phyloP scores from a whole-genome alignment of 2,888 invertebrate species.

The Apomyelois bistriatella region DNA sequence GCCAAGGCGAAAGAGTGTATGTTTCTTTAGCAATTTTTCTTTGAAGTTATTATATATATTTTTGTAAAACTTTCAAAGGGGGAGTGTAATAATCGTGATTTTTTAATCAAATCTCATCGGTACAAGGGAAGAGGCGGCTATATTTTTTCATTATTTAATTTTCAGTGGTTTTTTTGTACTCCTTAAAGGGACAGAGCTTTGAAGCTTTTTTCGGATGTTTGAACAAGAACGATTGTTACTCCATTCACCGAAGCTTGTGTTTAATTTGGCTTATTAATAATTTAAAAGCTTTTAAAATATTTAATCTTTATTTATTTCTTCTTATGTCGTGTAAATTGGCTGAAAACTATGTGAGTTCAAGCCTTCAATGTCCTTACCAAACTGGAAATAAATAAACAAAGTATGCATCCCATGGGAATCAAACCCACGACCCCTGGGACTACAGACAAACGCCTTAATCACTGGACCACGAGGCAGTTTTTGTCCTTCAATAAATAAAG shows the following conservation, averaged over 20 bases:
- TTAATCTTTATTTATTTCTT: neutral
- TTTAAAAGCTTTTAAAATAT: slow-evolving; percentile 14
- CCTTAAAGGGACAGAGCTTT: slow-evolving; percentile 72
- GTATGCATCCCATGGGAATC: no score
- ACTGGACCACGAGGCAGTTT: no score
- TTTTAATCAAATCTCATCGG: slow-evolving; percentile 81
- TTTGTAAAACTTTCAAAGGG: slow-evolving; percentile 59
- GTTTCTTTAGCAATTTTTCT: slow-evolving; percentile 20
- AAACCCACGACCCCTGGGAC: no score
- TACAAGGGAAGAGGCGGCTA: slow-evolving; percentile 76
- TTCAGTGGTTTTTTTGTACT: slow-evolving; percentile 68
- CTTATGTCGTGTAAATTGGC: no score
- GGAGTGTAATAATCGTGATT: slow-evolving; percentile 79
- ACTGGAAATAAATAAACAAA: no score
- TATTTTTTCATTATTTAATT: slow-evolving; percentile 81
- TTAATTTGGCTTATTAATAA: slow-evolving; percentile 6
- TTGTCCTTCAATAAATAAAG: no score
- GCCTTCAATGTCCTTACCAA: no score
- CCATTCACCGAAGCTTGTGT: slow-evolving; percentile 24
- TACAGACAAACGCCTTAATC: no score
- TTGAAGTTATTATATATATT: slow-evolving; percentile 27
- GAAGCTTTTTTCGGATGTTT: slow-evolving; percentile 66
- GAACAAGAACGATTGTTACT: slow-evolving; percentile 40
- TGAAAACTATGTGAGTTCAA: no score
- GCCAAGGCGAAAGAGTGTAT: slow-evolving; percentile 20